Base-by-base conservation (phyloP, 2,797 vertebrate genomes). In the Ciconia nigra region DNA sequence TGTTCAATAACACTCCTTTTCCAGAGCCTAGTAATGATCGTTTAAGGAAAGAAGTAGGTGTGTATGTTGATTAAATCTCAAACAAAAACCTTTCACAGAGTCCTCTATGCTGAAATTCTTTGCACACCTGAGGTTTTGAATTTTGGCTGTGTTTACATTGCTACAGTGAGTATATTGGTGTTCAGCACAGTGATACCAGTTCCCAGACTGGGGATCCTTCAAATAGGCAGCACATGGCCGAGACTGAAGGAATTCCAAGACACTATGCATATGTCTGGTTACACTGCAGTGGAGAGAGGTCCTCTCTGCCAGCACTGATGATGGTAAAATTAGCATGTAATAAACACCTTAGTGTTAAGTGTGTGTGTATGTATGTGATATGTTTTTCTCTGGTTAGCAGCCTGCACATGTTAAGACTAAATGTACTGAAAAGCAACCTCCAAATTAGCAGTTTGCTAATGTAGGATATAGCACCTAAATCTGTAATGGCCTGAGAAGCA, bases 311-410 rank as follows among this genome's bases (percentile, higher is more conserved):
- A 70, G 49, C 49, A 55, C 57, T 66, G 47, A 66, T 80, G 78
- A 82, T 80, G 77, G 65, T 89, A 84, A 94, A 89, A 90, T 70
- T 61, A 94, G 78, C 33, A 76, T 83, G 84, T 73, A 98, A 96
- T 96, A 97, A 96, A 96, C 49, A 85, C 63, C 69, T 95, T n/a
- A 80, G 66, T 93, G 93, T 90, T 73, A 92, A 85, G 31, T 22
- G 73, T 58, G 71, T 24, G 11, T 61, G 5, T 55, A 5, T 29
- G 3, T 31, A 21, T 21, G 25, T 59, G 63, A 35, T 55, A 62
- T 1, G 10, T 76, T 90, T 84, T 78, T 66, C 41, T 87, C 46
- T 26, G 58, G 52, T 87, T 41, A 83, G 44, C 52, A 92, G 66
- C 31, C 22, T 72, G n/a, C 29, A 69, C 7, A 9, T 2, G 4